Conservation (phyloP, 2,113 vertebrate genomes). For the Scartelaos histophorus region DNA sequence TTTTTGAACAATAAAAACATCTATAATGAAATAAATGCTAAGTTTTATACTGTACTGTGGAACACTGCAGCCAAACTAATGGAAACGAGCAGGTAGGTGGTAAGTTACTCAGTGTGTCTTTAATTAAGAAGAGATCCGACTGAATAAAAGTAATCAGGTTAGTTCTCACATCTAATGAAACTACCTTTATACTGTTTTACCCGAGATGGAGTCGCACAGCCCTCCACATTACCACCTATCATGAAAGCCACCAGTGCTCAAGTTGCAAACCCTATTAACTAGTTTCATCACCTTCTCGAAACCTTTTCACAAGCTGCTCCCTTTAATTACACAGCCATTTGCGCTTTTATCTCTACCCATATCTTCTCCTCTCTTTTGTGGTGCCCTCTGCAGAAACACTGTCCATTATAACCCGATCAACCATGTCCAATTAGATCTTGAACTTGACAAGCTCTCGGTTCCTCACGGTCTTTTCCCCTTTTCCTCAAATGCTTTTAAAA, state of each 20-base stretch:
- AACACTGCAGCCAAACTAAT: no score
- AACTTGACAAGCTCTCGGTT: conserved; percentile 60
- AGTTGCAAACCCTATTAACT: conserved; percentile 16
- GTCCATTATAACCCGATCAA: conserved; percentile 52
- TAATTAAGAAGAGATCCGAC: not conserved
- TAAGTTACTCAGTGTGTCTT: not conserved
- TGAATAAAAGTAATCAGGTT: not conserved
- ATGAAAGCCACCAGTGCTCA: conserved; percentile 1
- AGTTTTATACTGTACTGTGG: no score
- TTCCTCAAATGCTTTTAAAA: conserved; percentile 37
- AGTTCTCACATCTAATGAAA: not conserved
- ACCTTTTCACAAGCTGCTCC: conserved; percentile 28
- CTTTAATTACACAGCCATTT: conserved; percentile 59
- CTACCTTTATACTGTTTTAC: not conserved
- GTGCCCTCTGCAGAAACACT: conserved; percentile 39
- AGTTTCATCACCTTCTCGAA: conserved; percentile 25
- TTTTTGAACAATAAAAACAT: no score
- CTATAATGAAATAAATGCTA: no score
- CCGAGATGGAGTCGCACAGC: not conserved
- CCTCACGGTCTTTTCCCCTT: conserved; percentile 38
- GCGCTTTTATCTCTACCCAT: conserved; percentile 47
- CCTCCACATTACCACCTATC: not conserved
- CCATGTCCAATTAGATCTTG: conserved; percentile 71
- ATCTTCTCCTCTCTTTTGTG: conserved; percentile 42
- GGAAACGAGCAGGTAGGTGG: no score